Conservation (phyloP, 2,888 invertebrate species). For the Plemyria rubiginata region DNA sequence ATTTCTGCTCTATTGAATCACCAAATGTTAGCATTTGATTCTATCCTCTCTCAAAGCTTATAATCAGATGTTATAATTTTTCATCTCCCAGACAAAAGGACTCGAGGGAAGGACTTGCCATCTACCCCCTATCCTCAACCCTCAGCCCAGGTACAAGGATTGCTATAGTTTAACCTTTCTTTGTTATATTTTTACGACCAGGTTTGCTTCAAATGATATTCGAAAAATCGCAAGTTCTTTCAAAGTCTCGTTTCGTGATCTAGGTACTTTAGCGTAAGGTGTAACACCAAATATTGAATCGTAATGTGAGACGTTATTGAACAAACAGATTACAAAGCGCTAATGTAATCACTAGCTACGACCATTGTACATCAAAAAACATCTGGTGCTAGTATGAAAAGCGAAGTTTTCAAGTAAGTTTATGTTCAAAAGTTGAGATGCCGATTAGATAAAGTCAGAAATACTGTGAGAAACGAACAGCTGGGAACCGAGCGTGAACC, state of each 20-base stretch:
- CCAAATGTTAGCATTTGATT: too few relatives aligned
- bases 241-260: neutral
- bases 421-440: slow-evolving; percentile 28
- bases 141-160: too few relatives aligned
- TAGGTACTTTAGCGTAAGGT: neutral
- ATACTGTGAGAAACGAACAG: slow-evolving; percentile 48
- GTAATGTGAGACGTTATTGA: slow-evolving; percentile 33
- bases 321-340: slow-evolving; percentile 41
- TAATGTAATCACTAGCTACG: slow-evolving; percentile 37
- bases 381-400: slow-evolving; percentile 52
- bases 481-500: slow-evolving; percentile 44
- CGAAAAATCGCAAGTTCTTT: neutral
- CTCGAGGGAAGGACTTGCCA: too few relatives aligned
- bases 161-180: too few relatives aligned
- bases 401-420: slow-evolving; percentile 35
- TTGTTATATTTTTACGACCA: too few relatives aligned
- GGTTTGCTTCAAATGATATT: neutral
- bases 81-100: too few relatives aligned
- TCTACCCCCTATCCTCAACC: too few relatives aligned
- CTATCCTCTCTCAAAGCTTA: too few relatives aligned
- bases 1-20: too few relatives aligned
- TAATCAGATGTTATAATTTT: too few relatives aligned
- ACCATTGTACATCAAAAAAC: slow-evolving; percentile 45
- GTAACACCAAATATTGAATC: slow-evolving; percentile 32
- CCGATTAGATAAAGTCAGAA: slow-evolving; percentile 23